Evolutionary conservation across 2,888 invertebrate species (phyloP), one percentile per base, ranked within the genome.

Genomic region (Eupithecia abbreviata): DNA sequence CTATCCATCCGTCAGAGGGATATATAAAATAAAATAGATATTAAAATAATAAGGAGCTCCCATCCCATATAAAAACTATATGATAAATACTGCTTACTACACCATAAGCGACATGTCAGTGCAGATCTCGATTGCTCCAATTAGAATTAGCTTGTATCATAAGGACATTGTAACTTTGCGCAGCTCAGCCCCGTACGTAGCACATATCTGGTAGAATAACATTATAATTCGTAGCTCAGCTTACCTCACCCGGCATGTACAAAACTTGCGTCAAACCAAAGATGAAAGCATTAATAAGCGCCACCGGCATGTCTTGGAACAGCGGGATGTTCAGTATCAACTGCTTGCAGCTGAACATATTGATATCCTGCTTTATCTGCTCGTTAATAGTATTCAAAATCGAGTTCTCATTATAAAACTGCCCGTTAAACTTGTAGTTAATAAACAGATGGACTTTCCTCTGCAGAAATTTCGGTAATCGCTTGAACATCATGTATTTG

Each of bases 161-260:
- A 49, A 4, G 49, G 49, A 49, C 15, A 15, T 51, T 51, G 13
- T 15, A 51, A n/a, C n/a, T 0, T 51, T n/a, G 6, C 51, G 6
- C 6, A n/a, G 51, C 51, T 51, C 6, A 51, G 15, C n/a, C 30
- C 30, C 30, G 30, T 51, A 15, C 51, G 15, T 15, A 51, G 51
- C 15, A 51, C 51, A 51, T 51, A 15, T 2, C n/a, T 51, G n/a
- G 51, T n/a, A 51, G 51, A 51, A 51, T 51, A n/a, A n/a, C n/a
- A n/a, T 51, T 6, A 0, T 51, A n/a, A 51, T n/a, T 51, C 15
- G 15, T 51, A 58, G 9, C 13, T 4, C 58, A 51, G 2, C 81
- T 81, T 73, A 91, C 92, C 87, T 96, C 96, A 73, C 96, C 96
- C 0, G 96, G 96, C 85, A 96, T 91, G 83, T 93, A 96, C 15